These are phyloP conservation scores for Halictus rubicundus DNA, from an alignment of 1,140 invertebrate species.

Conservation along the genomic window DNA sequence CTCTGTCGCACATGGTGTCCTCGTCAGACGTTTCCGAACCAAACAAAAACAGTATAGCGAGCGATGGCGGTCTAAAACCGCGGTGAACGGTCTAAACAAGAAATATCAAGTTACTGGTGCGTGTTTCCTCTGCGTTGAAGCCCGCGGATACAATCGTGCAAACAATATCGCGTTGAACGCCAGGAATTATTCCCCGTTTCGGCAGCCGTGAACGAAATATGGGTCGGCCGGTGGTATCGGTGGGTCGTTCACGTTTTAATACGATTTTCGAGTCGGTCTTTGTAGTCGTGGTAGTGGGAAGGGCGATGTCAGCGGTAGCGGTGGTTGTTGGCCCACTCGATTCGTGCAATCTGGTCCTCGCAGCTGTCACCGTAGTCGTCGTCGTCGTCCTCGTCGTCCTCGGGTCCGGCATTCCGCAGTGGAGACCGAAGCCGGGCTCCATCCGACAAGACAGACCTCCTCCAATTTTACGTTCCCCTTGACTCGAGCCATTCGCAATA, in stretches of 20 bases:
- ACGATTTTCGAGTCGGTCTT: slow-evolving; percentile 26
- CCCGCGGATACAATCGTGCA: neutral
- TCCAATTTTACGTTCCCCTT: slow-evolving; percentile 47
- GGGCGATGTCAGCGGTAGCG: neutral
- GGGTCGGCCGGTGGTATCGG: neutral
- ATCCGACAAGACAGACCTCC: slow-evolving; percentile 34
- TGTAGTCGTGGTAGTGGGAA: neutral
- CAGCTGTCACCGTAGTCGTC: slow-evolving; percentile 35
- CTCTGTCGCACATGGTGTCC: no score
- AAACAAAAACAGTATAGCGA: neutral
- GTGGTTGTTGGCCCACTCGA: slow-evolving; percentile 27
- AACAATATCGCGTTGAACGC: slow-evolving; percentile 17
- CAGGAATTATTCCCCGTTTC: slow-evolving; percentile 20
- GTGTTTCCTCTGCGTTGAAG: neutral
- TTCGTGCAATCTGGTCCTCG: slow-evolving; percentile 37
- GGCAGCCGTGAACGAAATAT: neutral
- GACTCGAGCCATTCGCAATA: slow-evolving; percentile 32
- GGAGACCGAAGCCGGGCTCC: neutral
- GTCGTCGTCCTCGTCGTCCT: no score
- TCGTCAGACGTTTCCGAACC: no score
- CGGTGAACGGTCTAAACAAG: neutral
- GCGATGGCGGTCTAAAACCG: neutral
- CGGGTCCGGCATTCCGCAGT: slow-evolving; percentile 11
- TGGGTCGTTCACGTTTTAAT: slow-evolving; percentile 12
- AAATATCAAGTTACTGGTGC: slow-evolving; percentile 21